phyloP scores from a whole-genome alignment of 1,140 invertebrate species.

The Drosophila triauraria region DNA sequence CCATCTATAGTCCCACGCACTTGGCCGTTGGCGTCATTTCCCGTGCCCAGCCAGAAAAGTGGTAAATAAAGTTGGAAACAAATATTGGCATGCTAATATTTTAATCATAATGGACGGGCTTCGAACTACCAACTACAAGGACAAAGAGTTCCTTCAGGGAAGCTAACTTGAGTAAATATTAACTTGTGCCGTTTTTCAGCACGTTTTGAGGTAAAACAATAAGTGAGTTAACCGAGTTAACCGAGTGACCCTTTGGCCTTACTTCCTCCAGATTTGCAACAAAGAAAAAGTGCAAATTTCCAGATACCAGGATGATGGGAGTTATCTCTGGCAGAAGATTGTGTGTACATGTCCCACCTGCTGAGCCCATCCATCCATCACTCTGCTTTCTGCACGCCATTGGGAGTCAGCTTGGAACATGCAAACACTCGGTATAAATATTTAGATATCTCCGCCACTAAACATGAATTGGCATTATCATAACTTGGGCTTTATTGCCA shows the following conservation, averaged over 20 bases:
- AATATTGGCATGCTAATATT: background rate
- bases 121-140: background rate
- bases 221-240: background rate
- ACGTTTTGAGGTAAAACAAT: background rate
- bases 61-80: conserved; percentile 21
- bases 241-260: background rate
- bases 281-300: background rate
- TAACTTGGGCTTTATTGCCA: conserved; percentile 79
- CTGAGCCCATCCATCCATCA: conserved; percentile 31
- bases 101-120: background rate
- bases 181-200: background rate
- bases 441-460: conserved; percentile 57
- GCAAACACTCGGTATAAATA: conserved; percentile 51
- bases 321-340: background rate
- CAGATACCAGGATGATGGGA: background rate
- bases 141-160: too few species aligned
- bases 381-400: conserved; percentile 39
- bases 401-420: conserved; percentile 25
- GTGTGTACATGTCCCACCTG: conserved; percentile 27
- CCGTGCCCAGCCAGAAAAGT: conserved; percentile 4
- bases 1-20: background rate
- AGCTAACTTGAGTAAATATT: background rate
- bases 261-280: background rate
- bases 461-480: conserved; percentile 79
- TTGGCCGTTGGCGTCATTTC: background rate